Percentiles rank a stretch among this genome's conserved stretches.
Conservation (phyloP, 1,140 invertebrate species). For the Drosophila ogumai region DNA sequence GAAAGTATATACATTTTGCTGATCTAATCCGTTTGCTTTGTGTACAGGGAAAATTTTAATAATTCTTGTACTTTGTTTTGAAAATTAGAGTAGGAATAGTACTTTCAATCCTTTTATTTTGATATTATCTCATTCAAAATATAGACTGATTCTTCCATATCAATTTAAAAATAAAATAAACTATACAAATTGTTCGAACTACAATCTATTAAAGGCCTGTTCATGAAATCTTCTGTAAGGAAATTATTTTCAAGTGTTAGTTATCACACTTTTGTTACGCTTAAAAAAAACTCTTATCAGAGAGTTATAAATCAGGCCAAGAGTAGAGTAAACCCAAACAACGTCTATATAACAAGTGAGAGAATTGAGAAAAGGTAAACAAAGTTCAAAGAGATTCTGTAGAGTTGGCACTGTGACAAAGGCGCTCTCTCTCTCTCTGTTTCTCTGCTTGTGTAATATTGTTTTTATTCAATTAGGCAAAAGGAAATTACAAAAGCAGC, state of each 20-base stretch:
- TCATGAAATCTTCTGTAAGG: background rate
- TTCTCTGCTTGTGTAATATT: slow-evolving; percentile 50
- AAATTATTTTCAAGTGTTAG: background rate
- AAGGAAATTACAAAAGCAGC: slow-evolving; percentile 51
- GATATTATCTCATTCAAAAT: background rate
- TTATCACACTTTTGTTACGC: slow-evolving; percentile 14
- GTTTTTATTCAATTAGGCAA: slow-evolving; percentile 61
- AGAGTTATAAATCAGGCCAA: slow-evolving; percentile 33
- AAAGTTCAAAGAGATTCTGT: slow-evolving; percentile 43
- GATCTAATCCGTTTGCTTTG: background rate
- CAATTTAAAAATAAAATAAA: too few species aligned
- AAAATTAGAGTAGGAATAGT: background rate
- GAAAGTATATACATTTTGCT: slow-evolving; percentile 1
- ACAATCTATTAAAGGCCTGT: background rate
- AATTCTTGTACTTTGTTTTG: background rate
- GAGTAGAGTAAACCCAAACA: slow-evolving; percentile 22
- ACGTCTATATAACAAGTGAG: slow-evolving; percentile 2
- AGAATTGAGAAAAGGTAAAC: slow-evolving; percentile 30
- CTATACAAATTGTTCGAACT: too few species aligned
- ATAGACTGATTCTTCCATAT: too few species aligned
- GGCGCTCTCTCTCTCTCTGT: slow-evolving; percentile 10
- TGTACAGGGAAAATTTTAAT: background rate
- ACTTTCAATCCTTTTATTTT: background rate
- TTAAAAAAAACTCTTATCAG: slow-evolving; percentile 7
- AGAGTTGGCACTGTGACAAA: slow-evolving; percentile 49